A percentile compares a stretch with the other conserved stretches of the same genome.
Evolutionary conservation across 2,797 vertebrate species (phyloP).

Genomic region (Mormyrops attenuatus): DNA sequence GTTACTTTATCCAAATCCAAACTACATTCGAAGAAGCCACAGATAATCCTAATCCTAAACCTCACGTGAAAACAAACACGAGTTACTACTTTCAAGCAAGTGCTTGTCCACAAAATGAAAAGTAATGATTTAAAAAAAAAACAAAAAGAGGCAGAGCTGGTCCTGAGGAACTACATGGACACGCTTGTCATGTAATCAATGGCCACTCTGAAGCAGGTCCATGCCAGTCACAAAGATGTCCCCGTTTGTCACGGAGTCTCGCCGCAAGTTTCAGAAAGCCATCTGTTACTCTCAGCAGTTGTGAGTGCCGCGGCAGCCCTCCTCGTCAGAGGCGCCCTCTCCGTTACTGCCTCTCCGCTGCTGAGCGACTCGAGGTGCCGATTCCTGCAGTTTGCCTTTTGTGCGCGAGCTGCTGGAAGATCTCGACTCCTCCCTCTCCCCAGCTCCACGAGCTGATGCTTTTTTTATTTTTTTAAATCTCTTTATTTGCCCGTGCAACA

Average conservation of each 20-base stretch:
- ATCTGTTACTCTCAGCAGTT: not conserved
- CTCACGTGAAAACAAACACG: not conserved
- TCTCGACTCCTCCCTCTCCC: slow-evolving; percentile 56
- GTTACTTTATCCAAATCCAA: slow-evolving; percentile 30
- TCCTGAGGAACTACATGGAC: not conserved
- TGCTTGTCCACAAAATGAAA: not conserved
- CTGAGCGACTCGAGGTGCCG: slow-evolving; percentile 41
- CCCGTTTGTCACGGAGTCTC: not conserved
- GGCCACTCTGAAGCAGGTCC: not conserved
- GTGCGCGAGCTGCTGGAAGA: slow-evolving; percentile 50
- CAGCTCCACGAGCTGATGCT: slow-evolving; percentile 49
- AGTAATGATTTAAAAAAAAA: not conserved
- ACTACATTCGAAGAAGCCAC: not conserved
- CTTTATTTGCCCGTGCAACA: slow-evolving; percentile 56
- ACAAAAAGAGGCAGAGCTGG: not conserved
- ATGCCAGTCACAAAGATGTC: not conserved
- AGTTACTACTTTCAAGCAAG: not conserved
- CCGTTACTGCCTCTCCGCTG: slow-evolving; percentile 42
- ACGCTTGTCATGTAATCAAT: not conserved
- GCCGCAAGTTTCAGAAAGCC: not conserved
- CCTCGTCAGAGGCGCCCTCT: not conserved
- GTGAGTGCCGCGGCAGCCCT: not conserved
- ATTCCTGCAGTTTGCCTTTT: slow-evolving; percentile 60
- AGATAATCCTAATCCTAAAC: not conserved
- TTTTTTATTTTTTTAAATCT: not conserved